Percentiles rank a stretch among this genome's conserved stretches.
These are phyloP conservation scores for Caenorhabditis macrosperma DNA, from an alignment of 2,888 invertebrate species.

Conservation along the genomic window DNA sequence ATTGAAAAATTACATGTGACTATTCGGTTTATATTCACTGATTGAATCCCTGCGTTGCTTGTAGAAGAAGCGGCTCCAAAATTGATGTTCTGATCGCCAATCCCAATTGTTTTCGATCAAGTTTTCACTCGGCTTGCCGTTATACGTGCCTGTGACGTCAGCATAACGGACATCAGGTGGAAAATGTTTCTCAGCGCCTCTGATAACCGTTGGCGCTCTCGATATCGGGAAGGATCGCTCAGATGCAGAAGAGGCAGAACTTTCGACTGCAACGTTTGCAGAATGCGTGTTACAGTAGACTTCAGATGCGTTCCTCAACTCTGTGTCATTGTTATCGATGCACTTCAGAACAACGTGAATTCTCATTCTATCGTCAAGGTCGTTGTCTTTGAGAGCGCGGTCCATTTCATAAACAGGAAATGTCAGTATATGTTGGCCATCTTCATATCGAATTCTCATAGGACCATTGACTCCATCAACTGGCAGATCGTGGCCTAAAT, in stretches of 20 bases:
- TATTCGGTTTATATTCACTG: background rate
- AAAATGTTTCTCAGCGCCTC: conserved; percentile 19
- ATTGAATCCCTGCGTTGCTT: background rate
- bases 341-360: conserved; percentile 74
- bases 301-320: background rate
- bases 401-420: conserved; percentile 77
- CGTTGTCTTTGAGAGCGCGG: conserved; percentile 73
- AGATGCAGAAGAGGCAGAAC: too few relatives aligned
- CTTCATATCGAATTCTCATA: conserved; percentile 23
- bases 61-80: background rate
- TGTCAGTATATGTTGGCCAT: conserved; percentile 71
- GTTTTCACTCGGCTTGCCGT: conserved; percentile 23
- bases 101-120: background rate
- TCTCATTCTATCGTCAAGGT: conserved; percentile 70
- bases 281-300: background rate
- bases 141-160: background rate
- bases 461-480: conserved; percentile 38
- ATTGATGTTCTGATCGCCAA: background rate
- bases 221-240: too few relatives aligned
- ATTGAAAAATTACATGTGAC: background rate
- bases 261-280: background rate
- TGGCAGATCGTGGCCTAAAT: background rate
- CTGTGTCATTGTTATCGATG: conserved; percentile 2
- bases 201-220: too few relatives aligned
- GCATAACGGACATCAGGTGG: conserved; percentile 23